These are phyloP conservation scores for Gila orcuttii DNA, from an alignment of 2,113 vertebrate species.

Conservation along the genomic window DNA sequence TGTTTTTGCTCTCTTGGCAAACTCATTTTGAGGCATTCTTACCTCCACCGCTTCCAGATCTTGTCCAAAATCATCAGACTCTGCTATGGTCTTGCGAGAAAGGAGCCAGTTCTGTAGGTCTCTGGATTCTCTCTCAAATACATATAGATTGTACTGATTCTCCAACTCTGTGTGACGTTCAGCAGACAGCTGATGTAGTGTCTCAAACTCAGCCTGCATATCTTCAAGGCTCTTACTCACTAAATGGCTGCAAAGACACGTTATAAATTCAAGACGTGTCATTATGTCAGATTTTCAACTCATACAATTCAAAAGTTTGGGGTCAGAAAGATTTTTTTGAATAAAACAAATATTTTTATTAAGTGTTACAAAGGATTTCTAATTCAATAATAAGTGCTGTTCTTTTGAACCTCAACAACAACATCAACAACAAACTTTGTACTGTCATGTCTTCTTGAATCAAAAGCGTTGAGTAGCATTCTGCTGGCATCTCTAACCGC, in stretches of 20 bases:
- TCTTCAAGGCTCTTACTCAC: conserved; percentile 74
- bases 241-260: conserved; percentile 62
- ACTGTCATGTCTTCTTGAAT: no score
- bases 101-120: conserved; percentile 83
- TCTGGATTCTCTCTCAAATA: conserved; percentile 81
- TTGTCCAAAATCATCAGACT: conserved; percentile 82
- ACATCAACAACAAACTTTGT: no score
- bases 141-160: conserved; percentile 80
- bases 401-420: not conserved
- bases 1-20: not conserved
- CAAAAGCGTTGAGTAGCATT: not conserved
- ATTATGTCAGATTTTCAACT: not conserved
- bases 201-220: conserved; percentile 69
- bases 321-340: no score
- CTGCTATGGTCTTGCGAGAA: conserved; percentile 73
- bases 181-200: conserved; percentile 71
- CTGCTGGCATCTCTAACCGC: not conserved
- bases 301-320: no score
- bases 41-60: conserved; percentile 87
- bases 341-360: not conserved
- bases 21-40: not conserved
- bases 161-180: conserved; percentile 68
- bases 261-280: not conserved
- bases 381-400: not conserved
- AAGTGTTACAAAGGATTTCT: not conserved